Conservation (phyloP, 2,888 invertebrate species). For the Drosophila borealis region DNA sequence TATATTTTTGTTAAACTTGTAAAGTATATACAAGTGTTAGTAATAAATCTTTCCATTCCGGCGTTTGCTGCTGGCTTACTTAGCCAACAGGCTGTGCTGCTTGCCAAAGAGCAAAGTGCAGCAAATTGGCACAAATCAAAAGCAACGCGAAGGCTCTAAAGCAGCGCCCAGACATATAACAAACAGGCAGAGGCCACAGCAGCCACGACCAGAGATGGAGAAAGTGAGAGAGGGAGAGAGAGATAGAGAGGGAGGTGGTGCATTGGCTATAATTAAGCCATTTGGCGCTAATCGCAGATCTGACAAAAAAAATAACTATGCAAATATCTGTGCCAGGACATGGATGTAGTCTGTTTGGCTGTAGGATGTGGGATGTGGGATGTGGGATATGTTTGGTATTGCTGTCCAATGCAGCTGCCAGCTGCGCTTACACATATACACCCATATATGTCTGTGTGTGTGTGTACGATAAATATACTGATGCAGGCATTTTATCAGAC, state of each 20-base stretch:
- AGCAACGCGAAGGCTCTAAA: conserved; percentile 17
- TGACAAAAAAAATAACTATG: conserved; percentile 34
- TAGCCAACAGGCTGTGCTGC: background rate
- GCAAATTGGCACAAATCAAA: conserved; percentile 37
- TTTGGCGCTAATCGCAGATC: conserved; percentile 43
- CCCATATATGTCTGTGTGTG: background rate
- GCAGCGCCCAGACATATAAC: background rate
- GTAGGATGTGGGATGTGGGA: conserved; percentile 12
- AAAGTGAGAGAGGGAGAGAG: background rate
- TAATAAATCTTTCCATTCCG: conserved; percentile 4
- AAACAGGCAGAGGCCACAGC: background rate
- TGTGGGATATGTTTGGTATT: conserved; percentile 9
- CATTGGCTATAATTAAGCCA: conserved; percentile 37
- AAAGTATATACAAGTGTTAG: background rate
- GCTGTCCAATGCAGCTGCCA: conserved; percentile 43
- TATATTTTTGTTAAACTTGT: too few relatives aligned
- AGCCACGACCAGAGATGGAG: background rate
- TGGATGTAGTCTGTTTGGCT: conserved; percentile 17
- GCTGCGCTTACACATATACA: conserved; percentile 7
- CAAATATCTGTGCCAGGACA: conserved; percentile 30
- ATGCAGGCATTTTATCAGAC: conserved; percentile 55
- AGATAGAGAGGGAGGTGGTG: background rate
- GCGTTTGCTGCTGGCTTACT: background rate
- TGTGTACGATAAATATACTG: conserved; percentile 38
- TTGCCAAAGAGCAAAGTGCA: conserved; percentile 20